These are phyloP conservation scores for Bombus confusus DNA, from an alignment of 1,140 invertebrate genomes.

Conservation along the genomic window DNA sequence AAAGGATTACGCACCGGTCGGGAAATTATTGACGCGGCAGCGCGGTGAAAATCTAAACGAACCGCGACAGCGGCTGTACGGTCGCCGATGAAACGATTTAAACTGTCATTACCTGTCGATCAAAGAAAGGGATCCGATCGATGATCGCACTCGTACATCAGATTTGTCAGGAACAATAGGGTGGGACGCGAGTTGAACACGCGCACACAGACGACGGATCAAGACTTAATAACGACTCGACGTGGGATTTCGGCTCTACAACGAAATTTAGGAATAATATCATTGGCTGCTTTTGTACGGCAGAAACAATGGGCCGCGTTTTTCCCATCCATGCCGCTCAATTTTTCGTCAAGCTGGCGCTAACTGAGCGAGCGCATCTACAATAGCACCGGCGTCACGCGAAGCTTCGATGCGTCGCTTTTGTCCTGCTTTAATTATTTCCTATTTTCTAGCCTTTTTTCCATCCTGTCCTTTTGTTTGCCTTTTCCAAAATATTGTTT, in stretches of 20 bases:
- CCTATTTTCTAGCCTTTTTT: background rate
- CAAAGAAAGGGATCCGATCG: conserved; percentile 74
- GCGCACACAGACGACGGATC: conserved; percentile 67
- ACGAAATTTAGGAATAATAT: conserved; percentile 61
- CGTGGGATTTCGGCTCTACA: conserved; percentile 52
- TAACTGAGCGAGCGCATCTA: background rate
- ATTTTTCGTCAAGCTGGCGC: conserved; percentile 29
- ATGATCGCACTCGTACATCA: conserved; percentile 78
- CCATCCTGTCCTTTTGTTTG: background rate
- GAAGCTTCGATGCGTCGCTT: conserved; percentile 30
- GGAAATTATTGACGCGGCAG: conserved; percentile 59
- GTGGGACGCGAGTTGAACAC: conserved; percentile 2
- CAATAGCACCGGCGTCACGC: conserved; percentile 10
- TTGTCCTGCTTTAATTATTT: conserved; percentile 41
- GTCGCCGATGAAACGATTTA: conserved; percentile 68
- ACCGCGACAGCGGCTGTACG: conserved; percentile 59
- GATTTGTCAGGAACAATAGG: conserved; percentile 77
- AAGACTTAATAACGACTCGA: conserved; percentile 76
- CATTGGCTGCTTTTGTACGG: conserved; percentile 29
- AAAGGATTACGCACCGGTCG: conserved; percentile 70
- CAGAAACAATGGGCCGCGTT: conserved; percentile 43
- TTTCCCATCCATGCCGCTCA: conserved; percentile 37
- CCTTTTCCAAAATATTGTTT: background rate
- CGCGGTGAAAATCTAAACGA: conserved; percentile 56
- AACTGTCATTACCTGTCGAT: conserved; percentile 78